Conservation (phyloP, 2,888 invertebrate genomes). For the Caenorhabditis macrosperma region DNA sequence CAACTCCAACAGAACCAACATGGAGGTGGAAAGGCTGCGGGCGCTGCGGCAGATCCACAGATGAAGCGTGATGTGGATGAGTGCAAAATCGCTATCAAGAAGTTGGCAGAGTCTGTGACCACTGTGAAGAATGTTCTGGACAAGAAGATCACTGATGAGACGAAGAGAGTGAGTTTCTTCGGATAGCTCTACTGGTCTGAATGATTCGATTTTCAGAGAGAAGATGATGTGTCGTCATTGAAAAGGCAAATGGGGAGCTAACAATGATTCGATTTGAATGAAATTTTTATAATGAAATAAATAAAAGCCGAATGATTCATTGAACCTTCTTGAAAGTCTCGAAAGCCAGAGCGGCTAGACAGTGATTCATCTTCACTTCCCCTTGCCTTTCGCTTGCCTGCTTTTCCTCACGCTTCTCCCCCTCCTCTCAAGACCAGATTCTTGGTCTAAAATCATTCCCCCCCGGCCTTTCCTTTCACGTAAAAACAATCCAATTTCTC, state of each 20-base stretch:
- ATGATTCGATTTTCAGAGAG: constrained; percentile 30
- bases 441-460: too few species aligned
- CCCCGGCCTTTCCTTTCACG: too few species aligned
- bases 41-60: constrained; percentile 42
- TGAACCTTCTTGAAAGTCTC: too few species aligned
- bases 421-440: too few species aligned
- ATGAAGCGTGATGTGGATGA: constrained; percentile 76
- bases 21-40: constrained; percentile 42
- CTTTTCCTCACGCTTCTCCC: too few species aligned
- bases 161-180: constrained; percentile 64
- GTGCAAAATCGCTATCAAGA: constrained; percentile 79
- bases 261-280: too few species aligned
- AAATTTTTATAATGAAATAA: background rate
- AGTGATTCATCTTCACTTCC: too few species aligned
- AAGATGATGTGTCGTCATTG: constrained; percentile 49
- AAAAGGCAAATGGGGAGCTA: constrained; percentile 19
- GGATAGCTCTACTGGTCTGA: too few species aligned
- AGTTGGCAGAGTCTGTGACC: constrained; percentile 78
- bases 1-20: constrained; percentile 64
- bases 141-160: constrained; percentile 76
- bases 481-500: too few species aligned
- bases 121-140: constrained; percentile 80
- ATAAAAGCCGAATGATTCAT: too few species aligned
- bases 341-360: too few species aligned
- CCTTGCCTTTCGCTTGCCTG: too few species aligned